A percentile compares a stretch with the other conserved stretches of the same genome.
phyloP scores from a whole-genome alignment of 1,140 invertebrate species.

The Drosophila tristis region DNA sequence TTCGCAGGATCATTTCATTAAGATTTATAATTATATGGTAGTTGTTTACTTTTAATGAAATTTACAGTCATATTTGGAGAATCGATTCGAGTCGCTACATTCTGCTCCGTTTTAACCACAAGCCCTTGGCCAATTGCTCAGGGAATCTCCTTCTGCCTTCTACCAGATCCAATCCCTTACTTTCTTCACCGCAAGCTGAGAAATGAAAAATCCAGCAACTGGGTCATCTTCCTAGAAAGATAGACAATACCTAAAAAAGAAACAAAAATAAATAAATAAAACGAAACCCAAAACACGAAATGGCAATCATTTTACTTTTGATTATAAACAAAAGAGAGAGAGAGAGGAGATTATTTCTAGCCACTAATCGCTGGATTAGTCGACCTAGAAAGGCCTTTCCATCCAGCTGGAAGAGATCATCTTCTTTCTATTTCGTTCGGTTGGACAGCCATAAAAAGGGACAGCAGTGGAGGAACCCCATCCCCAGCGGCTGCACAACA shows the following conservation, averaged over 20 bases:
- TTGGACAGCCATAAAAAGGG: conserved; percentile 50
- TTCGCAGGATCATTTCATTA: not conserved
- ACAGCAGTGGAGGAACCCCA: conserved; percentile 21
- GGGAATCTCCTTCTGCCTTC: not conserved
- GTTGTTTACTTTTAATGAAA: no score
- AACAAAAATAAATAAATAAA: conserved; percentile 18
- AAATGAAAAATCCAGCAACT: conserved; percentile 59
- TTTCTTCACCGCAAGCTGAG: conserved; percentile 63
- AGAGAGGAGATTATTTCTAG: conserved; percentile 49
- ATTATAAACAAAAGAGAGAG: conserved; percentile 69
- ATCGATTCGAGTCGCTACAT: conserved; percentile 13
- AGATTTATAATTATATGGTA: not conserved
- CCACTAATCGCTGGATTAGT: conserved; percentile 44
- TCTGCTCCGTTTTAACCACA: conserved; percentile 21
- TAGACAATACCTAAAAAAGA: conserved; percentile 24
- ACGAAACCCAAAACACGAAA: conserved; percentile 69
- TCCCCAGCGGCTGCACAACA: not conserved
- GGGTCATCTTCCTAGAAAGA: conserved; percentile 64
- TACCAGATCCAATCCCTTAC: conserved; percentile 47
- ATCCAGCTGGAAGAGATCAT: conserved; percentile 36
- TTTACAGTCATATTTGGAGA: not conserved
- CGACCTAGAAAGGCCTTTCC: conserved; percentile 53
- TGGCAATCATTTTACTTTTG: conserved; percentile 81
- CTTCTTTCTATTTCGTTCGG: conserved; percentile 61
- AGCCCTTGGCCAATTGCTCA: conserved; percentile 14